These are phyloP conservation scores for Ianthella basta DNA, from an alignment of 37 sponge, comb jelly and placozoan genomes.

Conservation along the genomic window DNA sequence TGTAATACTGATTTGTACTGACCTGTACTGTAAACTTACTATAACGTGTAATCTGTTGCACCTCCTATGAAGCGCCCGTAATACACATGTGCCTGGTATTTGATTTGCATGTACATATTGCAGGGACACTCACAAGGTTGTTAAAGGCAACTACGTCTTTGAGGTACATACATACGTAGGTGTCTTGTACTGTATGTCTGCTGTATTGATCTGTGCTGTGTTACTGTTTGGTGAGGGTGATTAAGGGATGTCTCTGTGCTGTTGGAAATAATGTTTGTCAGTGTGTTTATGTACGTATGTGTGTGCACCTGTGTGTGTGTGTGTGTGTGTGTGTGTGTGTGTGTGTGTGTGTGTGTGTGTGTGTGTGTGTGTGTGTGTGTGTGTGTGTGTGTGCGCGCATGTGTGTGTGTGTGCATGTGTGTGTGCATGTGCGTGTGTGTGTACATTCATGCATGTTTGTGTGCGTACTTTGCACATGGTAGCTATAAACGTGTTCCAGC, in stretches of 20 bases:
- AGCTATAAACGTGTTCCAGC: too few species aligned
- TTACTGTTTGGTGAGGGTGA: too few species aligned
- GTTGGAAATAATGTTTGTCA: neutral
- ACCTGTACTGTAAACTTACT: too few species aligned
- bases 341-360: constrained; percentile 45
- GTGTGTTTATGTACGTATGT: constrained; percentile 19
- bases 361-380: constrained; percentile 50
- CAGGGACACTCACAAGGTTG: constrained; percentile 49
- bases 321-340: constrained; percentile 28
- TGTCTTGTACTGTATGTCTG: too few species aligned
- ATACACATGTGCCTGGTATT: too few species aligned
- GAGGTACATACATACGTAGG: too few species aligned
- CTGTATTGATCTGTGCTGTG: too few species aligned
- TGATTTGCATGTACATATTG: neutral
- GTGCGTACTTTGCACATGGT: neutral
- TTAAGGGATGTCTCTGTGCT: neutral
- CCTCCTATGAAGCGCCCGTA: too few species aligned
- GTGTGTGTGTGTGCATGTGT: constrained; percentile 39
- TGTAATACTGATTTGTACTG: too few species aligned
- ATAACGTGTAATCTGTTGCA: too few species aligned
- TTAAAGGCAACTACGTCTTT: constrained; percentile 37
- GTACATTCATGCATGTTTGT: constrained; percentile 41
- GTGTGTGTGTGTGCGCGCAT: constrained; percentile 33
- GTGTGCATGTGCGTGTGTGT: constrained; percentile 40
- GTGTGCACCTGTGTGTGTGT: constrained; percentile 22